phyloP scores from a whole-genome alignment of 2,797 vertebrate genomes.

The Sebastes matsubarae region DNA sequence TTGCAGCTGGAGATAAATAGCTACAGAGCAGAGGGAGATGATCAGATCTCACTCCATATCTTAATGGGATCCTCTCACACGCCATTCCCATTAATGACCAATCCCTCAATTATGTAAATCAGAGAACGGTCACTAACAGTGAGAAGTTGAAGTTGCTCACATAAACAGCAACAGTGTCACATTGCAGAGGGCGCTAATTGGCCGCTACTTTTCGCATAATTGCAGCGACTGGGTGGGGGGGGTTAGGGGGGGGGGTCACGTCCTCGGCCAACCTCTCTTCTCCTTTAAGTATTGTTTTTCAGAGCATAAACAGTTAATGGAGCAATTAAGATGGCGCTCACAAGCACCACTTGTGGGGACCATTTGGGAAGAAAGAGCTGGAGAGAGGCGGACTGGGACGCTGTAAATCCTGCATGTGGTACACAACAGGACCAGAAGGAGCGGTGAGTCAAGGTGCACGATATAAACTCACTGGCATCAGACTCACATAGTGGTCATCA shows the following conservation, averaged over 20 bases:
- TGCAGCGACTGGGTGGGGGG: conserved; percentile 52
- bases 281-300: conserved; percentile 84
- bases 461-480: background rate
- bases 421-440: conserved; percentile 24
- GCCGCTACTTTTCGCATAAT: conserved; percentile 83
- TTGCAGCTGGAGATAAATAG: conserved; percentile 73
- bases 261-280: conserved; percentile 72
- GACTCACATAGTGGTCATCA: background rate
- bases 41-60: conserved; percentile 84
- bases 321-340: conserved; percentile 77
- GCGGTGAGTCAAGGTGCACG: conserved; percentile 13
- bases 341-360: conserved; percentile 72
- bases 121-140: conserved; percentile 71
- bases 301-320: conserved; percentile 80
- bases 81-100: conserved; percentile 82
- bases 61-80: conserved; percentile 83
- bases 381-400: conserved; percentile 42
- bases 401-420: conserved; percentile 15
- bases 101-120: conserved; percentile 86
- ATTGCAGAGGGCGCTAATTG: conserved; percentile 82
- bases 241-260: conserved; percentile 52
- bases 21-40: conserved; percentile 64
- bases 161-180: conserved; percentile 80
- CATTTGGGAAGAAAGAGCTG: conserved; percentile 62
- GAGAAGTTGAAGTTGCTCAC: conserved; percentile 80